Evolutionary conservation across 1,140 invertebrate genomes (phyloP).

Genomic region (Steinernema feltiae): DNA sequence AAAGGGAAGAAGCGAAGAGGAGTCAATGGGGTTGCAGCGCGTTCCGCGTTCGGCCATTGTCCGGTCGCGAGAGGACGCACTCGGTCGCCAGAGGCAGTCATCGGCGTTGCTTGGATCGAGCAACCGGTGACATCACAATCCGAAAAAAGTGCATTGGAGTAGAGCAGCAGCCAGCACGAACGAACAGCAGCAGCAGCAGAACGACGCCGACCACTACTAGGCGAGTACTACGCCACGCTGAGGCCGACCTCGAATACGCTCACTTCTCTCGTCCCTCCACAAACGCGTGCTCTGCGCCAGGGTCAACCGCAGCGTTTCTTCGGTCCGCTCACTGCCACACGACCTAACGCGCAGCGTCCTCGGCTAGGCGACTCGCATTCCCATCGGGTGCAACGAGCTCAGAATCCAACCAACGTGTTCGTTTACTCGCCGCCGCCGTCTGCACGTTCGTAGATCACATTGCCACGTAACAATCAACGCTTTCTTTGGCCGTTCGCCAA

Average conservation of each 20-base stretch:
- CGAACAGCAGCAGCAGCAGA: constrained; percentile 9
- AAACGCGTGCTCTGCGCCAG: not conserved
- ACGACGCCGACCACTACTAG: not conserved
- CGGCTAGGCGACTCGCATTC: not conserved
- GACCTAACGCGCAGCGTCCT: not conserved
- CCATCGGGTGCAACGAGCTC: constrained; percentile 4
- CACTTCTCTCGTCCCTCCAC: not conserved
- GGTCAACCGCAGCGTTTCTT: not conserved
- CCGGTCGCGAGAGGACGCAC: not conserved
- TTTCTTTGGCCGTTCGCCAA: not conserved
- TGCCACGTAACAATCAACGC: constrained; percentile 1
- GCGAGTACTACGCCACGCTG: not conserved
- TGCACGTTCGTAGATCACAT: not conserved
- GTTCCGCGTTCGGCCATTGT: not conserved
- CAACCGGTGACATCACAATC: constrained; percentile 1
- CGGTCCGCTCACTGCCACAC: not conserved
- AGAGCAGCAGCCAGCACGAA: constrained; percentile 14
- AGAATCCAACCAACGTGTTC: not conserved
- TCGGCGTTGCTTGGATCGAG: not conserved
- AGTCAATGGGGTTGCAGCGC: constrained; percentile 1
- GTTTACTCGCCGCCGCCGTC: not conserved
- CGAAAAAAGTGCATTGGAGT: constrained; percentile 8
- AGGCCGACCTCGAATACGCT: not conserved
- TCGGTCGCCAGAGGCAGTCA: not conserved
- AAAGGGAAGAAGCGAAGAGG: not conserved